A percentile compares a stretch with the other conserved stretches of the same genome.
Evolutionary conservation across 1,140 invertebrate species (phyloP).

Genomic region (Coelopa frigida): DNA sequence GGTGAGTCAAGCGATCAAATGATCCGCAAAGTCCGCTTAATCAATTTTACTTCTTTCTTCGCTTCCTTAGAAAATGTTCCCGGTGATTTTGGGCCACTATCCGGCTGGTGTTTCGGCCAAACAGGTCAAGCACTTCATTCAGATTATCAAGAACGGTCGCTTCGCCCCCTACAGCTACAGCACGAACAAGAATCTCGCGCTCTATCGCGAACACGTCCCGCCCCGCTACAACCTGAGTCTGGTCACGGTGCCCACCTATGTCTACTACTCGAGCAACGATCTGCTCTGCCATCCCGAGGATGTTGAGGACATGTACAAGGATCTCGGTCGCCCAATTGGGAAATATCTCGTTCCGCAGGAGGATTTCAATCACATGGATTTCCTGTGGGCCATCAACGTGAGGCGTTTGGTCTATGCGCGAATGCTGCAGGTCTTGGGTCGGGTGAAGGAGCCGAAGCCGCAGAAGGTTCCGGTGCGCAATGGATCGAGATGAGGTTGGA

Average conservation of each 20-base stretch:
- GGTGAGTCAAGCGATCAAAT: too few species aligned
- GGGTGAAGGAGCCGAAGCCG: slow-evolving; percentile 33
- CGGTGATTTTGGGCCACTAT: slow-evolving; percentile 65
- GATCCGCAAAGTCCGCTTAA: too few species aligned
- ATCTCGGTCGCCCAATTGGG: slow-evolving; percentile 50
- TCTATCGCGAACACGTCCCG: slow-evolving; percentile 47
- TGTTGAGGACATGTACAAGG: slow-evolving; percentile 50
- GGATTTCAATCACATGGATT: slow-evolving; percentile 61
- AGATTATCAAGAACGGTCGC: slow-evolving; percentile 33
- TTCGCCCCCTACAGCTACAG: slow-evolving; percentile 42
- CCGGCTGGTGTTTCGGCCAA: slow-evolving; percentile 46
- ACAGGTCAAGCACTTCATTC: slow-evolving; percentile 42
- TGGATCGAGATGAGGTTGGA: too few species aligned
- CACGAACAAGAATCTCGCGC: slow-evolving; percentile 43
- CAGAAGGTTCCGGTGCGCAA: too few species aligned
- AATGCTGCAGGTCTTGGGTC: slow-evolving; percentile 49
- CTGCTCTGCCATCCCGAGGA: slow-evolving; percentile 54
- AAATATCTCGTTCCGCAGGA: slow-evolving; percentile 51
- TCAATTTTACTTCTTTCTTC: slow-evolving; percentile 44
- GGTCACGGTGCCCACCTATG: slow-evolving; percentile 56
- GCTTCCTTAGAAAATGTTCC: slow-evolving; percentile 51
- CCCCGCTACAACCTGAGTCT: slow-evolving; percentile 54
- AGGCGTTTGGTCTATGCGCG: slow-evolving; percentile 52
- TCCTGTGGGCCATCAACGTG: slow-evolving; percentile 57
- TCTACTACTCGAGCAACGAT: slow-evolving; percentile 58